A percentile compares a stretch with the other conserved stretches of the same genome.
phyloP scores from a whole-genome alignment of 2,888 invertebrate genomes.

The Troglohyphantes excavatus region DNA sequence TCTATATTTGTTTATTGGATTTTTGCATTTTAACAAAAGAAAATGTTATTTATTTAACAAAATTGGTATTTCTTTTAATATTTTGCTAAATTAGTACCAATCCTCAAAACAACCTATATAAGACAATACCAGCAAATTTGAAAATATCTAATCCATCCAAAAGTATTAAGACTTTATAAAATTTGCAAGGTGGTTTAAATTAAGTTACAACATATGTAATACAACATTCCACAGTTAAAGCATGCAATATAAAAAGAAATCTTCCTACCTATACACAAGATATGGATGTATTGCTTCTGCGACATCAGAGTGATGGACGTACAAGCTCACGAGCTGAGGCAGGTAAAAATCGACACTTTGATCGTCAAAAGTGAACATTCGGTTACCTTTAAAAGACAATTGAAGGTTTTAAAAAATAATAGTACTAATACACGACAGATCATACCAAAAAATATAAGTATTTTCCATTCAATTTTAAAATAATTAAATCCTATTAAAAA shows the following conservation, averaged over 20 bases:
- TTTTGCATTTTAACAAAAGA: no score
- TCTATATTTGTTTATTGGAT: no score
- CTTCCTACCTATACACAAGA: constrained; percentile 88
- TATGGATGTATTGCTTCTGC: constrained; percentile 96
- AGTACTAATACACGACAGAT: no score
- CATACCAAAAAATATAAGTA: no score
- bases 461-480: no score
- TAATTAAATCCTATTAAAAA: no score
- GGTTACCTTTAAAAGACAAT: constrained; percentile 87
- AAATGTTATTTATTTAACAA: no score
- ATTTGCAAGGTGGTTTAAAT: not conserved
- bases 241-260: not conserved
- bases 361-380: constrained; percentile 96
- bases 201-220: not conserved
- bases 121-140: no score
- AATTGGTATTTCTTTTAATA: no score
- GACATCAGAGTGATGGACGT: constrained; percentile 98
- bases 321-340: constrained; percentile 98
- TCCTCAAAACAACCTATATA: no score
- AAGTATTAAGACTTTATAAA: not conserved
- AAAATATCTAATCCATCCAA: no score
- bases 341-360: constrained; percentile 98
- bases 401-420: not conserved
- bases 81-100: no score
- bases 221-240: not conserved